Conservation (phyloP, 2,888 invertebrate genomes). For the Lycaena phlaeas region DNA sequence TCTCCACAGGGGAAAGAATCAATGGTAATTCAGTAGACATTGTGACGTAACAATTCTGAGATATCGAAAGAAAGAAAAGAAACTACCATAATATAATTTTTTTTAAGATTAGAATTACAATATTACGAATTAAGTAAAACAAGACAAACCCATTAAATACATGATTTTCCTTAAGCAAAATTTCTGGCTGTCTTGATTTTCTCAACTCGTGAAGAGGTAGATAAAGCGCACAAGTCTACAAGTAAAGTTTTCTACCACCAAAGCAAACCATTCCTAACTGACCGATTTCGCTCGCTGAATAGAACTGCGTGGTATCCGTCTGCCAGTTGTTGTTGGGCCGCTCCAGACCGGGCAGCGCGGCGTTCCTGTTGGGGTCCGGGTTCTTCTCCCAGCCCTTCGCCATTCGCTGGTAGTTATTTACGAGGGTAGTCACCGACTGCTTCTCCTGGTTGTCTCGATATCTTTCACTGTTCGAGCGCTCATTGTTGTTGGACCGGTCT, state of each 20-base stretch:
- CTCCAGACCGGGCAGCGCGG: conserved; percentile 11
- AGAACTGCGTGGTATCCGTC: conserved; percentile 50
- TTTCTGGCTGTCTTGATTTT: too few relatives aligned
- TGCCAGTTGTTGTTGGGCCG: conserved; percentile 37
- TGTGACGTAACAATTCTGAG: too few relatives aligned
- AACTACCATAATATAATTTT: too few relatives aligned
- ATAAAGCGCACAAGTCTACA: neutral
- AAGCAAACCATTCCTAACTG: conserved; percentile 31
- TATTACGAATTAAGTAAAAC: too few relatives aligned
- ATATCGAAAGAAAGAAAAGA: too few relatives aligned
- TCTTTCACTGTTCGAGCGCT: conserved; percentile 13
- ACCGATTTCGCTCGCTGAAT: conserved; percentile 58
- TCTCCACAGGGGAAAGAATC: too few relatives aligned
- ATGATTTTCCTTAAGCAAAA: too few relatives aligned
- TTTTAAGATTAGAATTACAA: too few relatives aligned
- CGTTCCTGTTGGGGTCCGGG: conserved; percentile 30
- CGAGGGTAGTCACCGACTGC: conserved; percentile 49
- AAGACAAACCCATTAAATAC: too few relatives aligned
- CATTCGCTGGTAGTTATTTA: conserved; percentile 60
- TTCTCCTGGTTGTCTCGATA: conserved; percentile 16
- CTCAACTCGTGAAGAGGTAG: neutral
- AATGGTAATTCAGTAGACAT: too few relatives aligned
- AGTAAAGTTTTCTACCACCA: neutral
- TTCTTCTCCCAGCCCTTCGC: conserved; percentile 31
- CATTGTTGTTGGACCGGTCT: conserved; percentile 10